A percentile compares a stretch with the other conserved stretches of the same genome.
phyloP scores from a whole-genome alignment of 1,140 invertebrate species.

The Plodia interpunctella region DNA sequence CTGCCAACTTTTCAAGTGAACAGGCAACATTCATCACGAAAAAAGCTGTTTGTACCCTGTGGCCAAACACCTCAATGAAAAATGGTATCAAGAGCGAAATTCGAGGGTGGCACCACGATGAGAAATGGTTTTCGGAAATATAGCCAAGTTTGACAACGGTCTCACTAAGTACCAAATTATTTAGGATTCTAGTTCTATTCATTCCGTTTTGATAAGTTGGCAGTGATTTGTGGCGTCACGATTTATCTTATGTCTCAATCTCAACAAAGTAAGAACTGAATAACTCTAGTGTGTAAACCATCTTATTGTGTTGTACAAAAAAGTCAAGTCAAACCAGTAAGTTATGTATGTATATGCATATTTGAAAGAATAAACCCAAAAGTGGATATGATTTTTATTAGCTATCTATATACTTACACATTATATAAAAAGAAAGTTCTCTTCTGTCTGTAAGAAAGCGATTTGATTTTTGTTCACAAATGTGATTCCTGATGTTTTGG shows the following conservation, averaged over 20 bases:
- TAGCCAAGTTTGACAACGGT: background rate
- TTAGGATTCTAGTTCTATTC: constrained; percentile 7
- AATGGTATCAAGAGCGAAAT: background rate
- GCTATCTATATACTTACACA: too few relatives aligned
- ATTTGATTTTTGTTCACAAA: too few relatives aligned
- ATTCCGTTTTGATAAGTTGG: background rate
- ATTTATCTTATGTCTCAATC: background rate
- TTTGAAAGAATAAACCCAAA: too few relatives aligned
- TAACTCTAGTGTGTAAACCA: too few relatives aligned
- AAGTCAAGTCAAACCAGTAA: too few relatives aligned
- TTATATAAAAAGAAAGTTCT: too few relatives aligned
- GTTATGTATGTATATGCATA: too few relatives aligned
- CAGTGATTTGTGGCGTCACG: background rate
- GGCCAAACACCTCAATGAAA: background rate
- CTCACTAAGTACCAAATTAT: background rate
- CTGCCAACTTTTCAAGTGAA: background rate
- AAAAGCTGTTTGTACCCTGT: background rate
- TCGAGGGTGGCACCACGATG: background rate
- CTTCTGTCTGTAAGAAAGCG: too few relatives aligned
- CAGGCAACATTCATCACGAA: constrained; percentile 1
- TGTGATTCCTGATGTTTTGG: too few relatives aligned
- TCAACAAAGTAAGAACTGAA: too few relatives aligned
- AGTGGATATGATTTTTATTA: too few relatives aligned
- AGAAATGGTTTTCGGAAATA: constrained; percentile 2
- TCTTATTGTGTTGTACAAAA: too few relatives aligned